Conservation (phyloP, 2,797 vertebrate species). For the Nyctalus aviator region DNA sequence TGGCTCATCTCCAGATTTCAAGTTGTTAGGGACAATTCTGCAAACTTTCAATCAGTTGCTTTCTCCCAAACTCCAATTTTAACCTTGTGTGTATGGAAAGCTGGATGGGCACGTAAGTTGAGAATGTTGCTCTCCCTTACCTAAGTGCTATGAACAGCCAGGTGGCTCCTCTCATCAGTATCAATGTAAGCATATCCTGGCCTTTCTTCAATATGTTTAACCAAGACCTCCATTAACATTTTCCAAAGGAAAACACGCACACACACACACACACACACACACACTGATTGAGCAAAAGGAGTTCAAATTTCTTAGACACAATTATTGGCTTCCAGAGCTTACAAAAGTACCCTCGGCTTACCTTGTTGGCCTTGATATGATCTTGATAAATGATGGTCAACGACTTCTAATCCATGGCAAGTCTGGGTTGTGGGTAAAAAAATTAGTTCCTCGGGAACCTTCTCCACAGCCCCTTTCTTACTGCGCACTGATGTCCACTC, state of each 20-base stretch:
- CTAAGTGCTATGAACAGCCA: neutral
- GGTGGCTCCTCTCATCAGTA: neutral
- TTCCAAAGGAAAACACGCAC: conserved; percentile 37
- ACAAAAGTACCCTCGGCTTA: conserved; percentile 24
- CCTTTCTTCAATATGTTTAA: neutral
- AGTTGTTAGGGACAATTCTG: conserved; percentile 1
- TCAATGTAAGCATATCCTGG: neutral
- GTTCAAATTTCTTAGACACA: conserved; percentile 10
- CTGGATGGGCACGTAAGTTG: neutral
- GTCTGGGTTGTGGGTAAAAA: neutral
- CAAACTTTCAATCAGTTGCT: neutral
- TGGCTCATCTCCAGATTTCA: neutral
- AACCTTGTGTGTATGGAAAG: neutral
- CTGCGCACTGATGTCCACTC: neutral
- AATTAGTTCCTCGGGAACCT: neutral
- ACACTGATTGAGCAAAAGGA: conserved; percentile 29
- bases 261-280: neutral
- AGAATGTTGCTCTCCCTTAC: neutral
- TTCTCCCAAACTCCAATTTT: neutral
- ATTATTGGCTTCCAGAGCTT: neutral
- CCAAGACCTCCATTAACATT: conserved; percentile 1
- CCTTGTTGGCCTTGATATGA: conserved; percentile 6
- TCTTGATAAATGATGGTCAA: neutral
- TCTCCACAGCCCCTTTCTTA: neutral
- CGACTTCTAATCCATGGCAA: neutral